Percentiles rank a stretch among this genome's conserved stretches.
phyloP scores from a whole-genome alignment of 2,113 vertebrate species.

The Cololabis saira region DNA sequence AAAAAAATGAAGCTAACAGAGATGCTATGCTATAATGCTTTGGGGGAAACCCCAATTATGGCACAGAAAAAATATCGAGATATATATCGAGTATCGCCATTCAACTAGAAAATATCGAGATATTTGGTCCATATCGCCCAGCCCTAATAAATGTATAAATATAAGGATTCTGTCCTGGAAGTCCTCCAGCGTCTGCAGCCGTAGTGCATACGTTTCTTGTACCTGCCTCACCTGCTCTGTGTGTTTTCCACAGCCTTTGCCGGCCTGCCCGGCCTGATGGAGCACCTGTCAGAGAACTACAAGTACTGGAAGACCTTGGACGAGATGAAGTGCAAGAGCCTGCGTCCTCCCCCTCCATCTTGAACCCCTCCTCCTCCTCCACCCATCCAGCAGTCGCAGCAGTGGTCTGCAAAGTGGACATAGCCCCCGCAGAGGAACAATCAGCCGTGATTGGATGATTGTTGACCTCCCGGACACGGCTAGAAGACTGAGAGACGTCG shows the following conservation, averaged over 20 bases:
- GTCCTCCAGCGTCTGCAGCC: background rate
- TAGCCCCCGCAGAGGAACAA: constrained; percentile 45
- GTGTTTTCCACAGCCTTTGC: constrained; percentile 86
- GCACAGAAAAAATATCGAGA: too few relatives aligned
- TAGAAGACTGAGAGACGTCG: constrained; percentile 1
- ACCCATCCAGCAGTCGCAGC: constrained; percentile 3
- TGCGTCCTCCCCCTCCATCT: constrained; percentile 84
- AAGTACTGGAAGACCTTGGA: constrained; percentile 97
- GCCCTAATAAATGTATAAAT: too few relatives aligned
- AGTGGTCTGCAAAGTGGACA: constrained; percentile 15
- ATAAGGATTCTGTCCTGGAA: background rate
- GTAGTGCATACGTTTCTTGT: background rate
- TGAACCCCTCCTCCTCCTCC: constrained; percentile 68
- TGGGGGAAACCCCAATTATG: too few relatives aligned
- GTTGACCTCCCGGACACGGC: background rate
- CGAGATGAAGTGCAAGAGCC: constrained; percentile 91
- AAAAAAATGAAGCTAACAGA: too few relatives aligned
- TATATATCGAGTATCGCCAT: too few relatives aligned
- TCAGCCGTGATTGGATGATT: constrained; percentile 76
- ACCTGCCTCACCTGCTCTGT: background rate
- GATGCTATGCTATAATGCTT: too few relatives aligned
- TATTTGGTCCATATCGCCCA: too few relatives aligned
- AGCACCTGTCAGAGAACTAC: constrained; percentile 93
- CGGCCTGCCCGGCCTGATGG: constrained; percentile 91
- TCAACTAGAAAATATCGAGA: too few relatives aligned